Evolutionary conservation across 2,797 vertebrate genomes (phyloP), one percentile per base, ranked within the genome.

Genomic region (Helostoma temminkii): DNA sequence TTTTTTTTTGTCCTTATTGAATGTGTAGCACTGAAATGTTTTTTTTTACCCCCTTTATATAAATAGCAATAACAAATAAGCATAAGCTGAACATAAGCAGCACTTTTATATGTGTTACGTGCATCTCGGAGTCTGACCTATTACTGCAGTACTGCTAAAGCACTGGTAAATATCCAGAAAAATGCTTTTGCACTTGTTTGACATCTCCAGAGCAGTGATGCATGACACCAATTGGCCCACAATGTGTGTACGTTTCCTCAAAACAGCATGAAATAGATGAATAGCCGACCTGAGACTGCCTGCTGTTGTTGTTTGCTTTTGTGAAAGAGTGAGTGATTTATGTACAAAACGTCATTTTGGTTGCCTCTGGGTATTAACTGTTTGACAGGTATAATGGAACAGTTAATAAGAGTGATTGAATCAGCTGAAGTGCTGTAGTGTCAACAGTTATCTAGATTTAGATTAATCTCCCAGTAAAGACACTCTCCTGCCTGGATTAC

Each of bases 41-140:
- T 80, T 78, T 78, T 80, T 48, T 57, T 74, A 62, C 28, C n/a
- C 14, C 43, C 8, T 56, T 62, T n/a, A 22, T 19, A 52, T 37
- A 62, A 25, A 45, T 21, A 47, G 28, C 63, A 60, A 64, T 37
- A 54, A 65, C 36, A 63, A 67, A 70, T 48, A 57, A 71, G 49
- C 37, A 50, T 39, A 62, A 63, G 49, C 52, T 53, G 63, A 6
- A 43, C 45, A 46, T n/a, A 18, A 49, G 60, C 52, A 68, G 36
- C 15, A 32, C 43, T 47, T 39, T 71, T 34, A 64, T 54, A 74
- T 81, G n/a, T 28, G 66, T 49, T 39, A 47, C 25, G 9, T 53
- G 25, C 37, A 36, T 48, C 34, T 30, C 11, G 55, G 16, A 21
- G 19, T 62, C 0, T 16, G 60, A 65, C 41, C 41, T 58, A 57